These are phyloP conservation scores for Furnarius figulus DNA, from an alignment of 2,113 vertebrate genomes.

Conservation along the genomic window DNA sequence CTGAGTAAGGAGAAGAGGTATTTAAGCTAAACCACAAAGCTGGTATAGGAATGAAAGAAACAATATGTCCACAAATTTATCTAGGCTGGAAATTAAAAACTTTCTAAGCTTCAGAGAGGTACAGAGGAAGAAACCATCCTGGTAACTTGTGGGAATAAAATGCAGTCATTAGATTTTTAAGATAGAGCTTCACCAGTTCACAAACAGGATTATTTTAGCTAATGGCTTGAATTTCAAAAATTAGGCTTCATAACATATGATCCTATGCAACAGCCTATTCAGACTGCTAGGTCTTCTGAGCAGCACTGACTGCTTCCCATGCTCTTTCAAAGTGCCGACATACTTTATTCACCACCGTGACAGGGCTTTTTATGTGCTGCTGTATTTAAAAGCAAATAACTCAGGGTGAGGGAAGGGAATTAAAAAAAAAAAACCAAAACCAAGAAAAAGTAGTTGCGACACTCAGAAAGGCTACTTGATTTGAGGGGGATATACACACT, in stretches of 20 bases:
- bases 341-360: not conserved
- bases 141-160: not conserved
- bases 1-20: not conserved
- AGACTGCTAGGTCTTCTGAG: not conserved
- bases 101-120: not conserved
- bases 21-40: not conserved
- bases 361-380: not conserved
- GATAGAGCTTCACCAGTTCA: not conserved
- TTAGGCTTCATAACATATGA: not conserved
- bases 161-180: not conserved
- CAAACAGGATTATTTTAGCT: not conserved
- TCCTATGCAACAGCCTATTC: not conserved
- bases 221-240: not conserved
- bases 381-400: not conserved
- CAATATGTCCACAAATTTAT: not conserved
- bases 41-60: not conserved
- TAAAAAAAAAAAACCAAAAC: not conserved
- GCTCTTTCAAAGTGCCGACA: not conserved
- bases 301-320: not conserved
- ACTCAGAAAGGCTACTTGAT: not conserved
- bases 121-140: not conserved
- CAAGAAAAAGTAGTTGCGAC: not conserved
- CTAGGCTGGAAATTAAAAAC: not conserved
- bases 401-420: accelerated
- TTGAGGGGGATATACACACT: not conserved